phyloP scores from a whole-genome alignment of 2,797 vertebrate species.

The Lutjanus argentimaculatus region DNA sequence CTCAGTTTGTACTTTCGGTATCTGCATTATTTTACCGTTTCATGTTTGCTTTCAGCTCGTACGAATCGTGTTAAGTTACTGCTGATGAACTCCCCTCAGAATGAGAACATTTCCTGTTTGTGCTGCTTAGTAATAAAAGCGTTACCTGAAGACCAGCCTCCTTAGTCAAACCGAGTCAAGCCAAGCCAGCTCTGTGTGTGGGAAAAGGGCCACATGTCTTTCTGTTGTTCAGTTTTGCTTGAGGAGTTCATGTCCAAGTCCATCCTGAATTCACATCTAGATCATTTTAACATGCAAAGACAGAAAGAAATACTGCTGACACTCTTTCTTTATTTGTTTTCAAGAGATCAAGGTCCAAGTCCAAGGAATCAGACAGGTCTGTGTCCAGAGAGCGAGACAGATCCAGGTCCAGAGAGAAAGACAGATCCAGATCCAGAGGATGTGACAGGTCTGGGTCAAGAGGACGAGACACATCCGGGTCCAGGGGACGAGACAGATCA shows the following conservation, averaged over 20 bases:
- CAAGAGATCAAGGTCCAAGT: conserved; percentile 48
- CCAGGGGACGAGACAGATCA: conserved; percentile 39
- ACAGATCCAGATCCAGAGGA: conserved; percentile 3
- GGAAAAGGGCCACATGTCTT: conserved; percentile 14
- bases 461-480: conserved; percentile 34
- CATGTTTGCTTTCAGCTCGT: too few species aligned
- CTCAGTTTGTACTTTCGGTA: too few species aligned
- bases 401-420: conserved; percentile 48
- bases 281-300: conserved; percentile 7
- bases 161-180: too few species aligned
- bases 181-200: too few species aligned
- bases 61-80: too few species aligned
- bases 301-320: background rate
- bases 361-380: conserved; percentile 33
- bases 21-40: too few species aligned
- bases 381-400: conserved; percentile 52
- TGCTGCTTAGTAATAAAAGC: too few species aligned
- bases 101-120: too few species aligned
- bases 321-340: conserved; percentile 15
- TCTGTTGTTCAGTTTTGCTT: background rate
- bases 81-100: too few species aligned
- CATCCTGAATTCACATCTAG: background rate
- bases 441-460: conserved; percentile 35
- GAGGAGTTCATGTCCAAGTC: background rate
- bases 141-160: too few species aligned